Evolutionary conservation across 2,888 invertebrate species (phyloP), one percentile per base, ranked within the genome.

Genomic region (Leptinotarsa rubiginosa): DNA sequence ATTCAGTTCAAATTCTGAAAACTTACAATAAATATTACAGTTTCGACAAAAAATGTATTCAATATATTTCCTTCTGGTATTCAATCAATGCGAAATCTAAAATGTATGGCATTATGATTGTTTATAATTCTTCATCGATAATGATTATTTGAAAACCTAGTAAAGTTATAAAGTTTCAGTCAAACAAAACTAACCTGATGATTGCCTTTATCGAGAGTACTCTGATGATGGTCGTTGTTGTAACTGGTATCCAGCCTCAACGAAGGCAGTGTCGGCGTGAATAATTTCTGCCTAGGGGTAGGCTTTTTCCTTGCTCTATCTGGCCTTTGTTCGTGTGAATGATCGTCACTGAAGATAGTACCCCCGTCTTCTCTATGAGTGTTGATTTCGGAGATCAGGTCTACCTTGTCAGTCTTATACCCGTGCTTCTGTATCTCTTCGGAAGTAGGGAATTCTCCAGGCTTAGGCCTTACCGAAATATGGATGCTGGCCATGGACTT

Each of bases 401-500:
- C 84, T 5, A 84, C 79, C 15, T 83, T 82, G 31, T 87, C 87
- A 7, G 82, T 84, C 74, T 86, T 86, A 74, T 80, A 84, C 5
- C 83, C 83, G 41, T 85, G 86, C 73, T 83, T 84, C 73, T 86
- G 86, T 49, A 95, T 92, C 85, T 96, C 96, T 83, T 94, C 94
- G 64, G 95, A 94, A 66, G 93, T 94, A 62, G 93, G 93, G 83
- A 95, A 94, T 81, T 95, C 94, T 0, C 88, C 95, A 0, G 95
- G 95, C 77, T 93, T 91, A 0, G 94, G 93, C 85, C 95, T 94
- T 4, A 97, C 95, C 47, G 93, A 91, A 56, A 97, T 89, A 1
- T 92, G 92, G 72, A 96, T 92, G 85, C 95, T 95, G 0, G 96
- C 96, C 72, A 92, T 92, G 68, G 95, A 94, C 66, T 93, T 90